Conservation (phyloP, 2,888 invertebrate genomes). For the Hirtodrosophila cameraria region DNA sequence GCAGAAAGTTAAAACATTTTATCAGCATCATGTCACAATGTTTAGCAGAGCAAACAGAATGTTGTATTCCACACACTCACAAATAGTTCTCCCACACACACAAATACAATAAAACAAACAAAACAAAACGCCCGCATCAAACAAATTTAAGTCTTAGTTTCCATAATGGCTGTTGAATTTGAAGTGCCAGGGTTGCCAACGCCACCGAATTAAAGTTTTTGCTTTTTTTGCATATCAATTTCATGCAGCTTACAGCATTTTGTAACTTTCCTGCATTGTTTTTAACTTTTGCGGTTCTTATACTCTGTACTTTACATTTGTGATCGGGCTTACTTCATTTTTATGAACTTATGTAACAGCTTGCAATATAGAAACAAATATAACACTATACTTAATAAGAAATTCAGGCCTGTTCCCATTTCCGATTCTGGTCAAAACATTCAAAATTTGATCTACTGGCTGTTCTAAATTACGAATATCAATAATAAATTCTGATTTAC, state of each 20-base stretch:
- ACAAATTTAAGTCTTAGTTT: constrained; percentile 50
- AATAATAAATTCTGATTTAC: no score
- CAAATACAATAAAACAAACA: constrained; percentile 16
- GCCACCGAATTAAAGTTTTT: constrained; percentile 8
- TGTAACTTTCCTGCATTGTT: constrained; percentile 26
- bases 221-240: constrained; percentile 24
- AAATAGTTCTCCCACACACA: constrained; percentile 7
- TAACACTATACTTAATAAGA: no score
- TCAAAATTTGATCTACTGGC: no score
- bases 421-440: no score
- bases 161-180: constrained; percentile 56
- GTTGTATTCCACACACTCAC: constrained; percentile 2
- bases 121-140: constrained; percentile 43
- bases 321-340: not conserved
- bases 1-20: not conserved
- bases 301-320: not conserved
- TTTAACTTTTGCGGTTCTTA: constrained; percentile 36
- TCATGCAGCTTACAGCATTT: constrained; percentile 36
- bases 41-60: constrained; percentile 9
- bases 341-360: no score
- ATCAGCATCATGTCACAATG: constrained; percentile 4
- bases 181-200: constrained; percentile 18
- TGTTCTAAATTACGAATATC: no score
- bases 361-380: no score
- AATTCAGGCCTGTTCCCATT: no score